These are phyloP conservation scores for Diploptera punctata DNA, from an alignment of 2,888 invertebrate species.

Conservation along the genomic window DNA sequence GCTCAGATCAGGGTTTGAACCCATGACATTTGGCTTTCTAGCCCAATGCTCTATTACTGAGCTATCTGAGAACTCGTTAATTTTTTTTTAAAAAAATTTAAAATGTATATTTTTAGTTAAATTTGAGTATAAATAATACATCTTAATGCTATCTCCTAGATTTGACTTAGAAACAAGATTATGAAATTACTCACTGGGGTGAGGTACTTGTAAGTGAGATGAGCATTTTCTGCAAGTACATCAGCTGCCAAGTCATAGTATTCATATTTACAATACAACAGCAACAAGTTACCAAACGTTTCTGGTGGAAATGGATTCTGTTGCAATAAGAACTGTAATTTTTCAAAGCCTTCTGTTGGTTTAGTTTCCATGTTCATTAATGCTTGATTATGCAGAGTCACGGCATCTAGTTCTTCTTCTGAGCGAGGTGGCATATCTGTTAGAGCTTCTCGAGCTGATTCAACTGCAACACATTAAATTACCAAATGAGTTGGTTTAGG, in stretches of 20 bases:
- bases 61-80: too few species aligned
- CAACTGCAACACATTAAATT: constrained; percentile 60
- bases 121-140: too few species aligned
- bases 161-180: too few species aligned
- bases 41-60: too few species aligned
- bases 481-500: too few species aligned
- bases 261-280: constrained; percentile 96
- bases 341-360: constrained; percentile 93
- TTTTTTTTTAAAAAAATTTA: too few species aligned
- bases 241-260: constrained; percentile 98
- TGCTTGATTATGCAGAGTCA: constrained; percentile 97
- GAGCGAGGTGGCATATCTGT: constrained; percentile 92
- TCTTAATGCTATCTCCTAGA: too few species aligned
- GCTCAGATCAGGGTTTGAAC: too few species aligned
- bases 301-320: constrained; percentile 97
- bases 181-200: constrained; percentile 76
- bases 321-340: constrained; percentile 90
- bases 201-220: constrained; percentile 93
- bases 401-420: constrained; percentile 97
- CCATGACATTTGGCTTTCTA: too few species aligned
- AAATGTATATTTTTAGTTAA: too few species aligned
- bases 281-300: constrained; percentile 93
- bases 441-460: constrained; percentile 85
- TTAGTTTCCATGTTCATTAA: constrained; percentile 87
- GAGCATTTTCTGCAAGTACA: constrained; percentile 95